Evolutionary conservation across 1,140 invertebrate species (phyloP).

Genomic region (Lithobius niger): DNA sequence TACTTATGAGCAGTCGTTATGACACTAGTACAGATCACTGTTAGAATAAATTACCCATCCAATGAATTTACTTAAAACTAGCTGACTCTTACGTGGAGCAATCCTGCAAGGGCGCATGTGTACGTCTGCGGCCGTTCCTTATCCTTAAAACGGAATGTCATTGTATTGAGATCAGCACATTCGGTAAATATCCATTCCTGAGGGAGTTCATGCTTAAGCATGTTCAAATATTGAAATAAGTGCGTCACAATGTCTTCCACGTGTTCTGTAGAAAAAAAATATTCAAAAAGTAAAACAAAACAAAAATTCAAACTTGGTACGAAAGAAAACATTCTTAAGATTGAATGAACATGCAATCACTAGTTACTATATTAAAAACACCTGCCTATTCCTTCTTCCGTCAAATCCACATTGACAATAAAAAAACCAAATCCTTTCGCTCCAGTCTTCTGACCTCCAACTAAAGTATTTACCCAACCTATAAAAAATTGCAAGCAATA

Average conservation of each 20-base stretch:
- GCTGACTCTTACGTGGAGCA: slow-evolving; percentile 35
- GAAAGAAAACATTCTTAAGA: not conserved
- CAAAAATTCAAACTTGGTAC: no score
- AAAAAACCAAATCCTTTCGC: slow-evolving; percentile 83
- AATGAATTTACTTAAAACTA: no score
- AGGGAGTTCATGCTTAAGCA: slow-evolving; percentile 59
- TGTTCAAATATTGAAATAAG: slow-evolving; percentile 65
- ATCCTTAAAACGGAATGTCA: slow-evolving; percentile 82
- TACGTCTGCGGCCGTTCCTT: slow-evolving; percentile 62
- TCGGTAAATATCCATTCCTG: slow-evolving; percentile 85
- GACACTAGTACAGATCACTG: no score
- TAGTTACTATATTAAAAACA: slow-evolving; percentile 3
- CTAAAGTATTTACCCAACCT: slow-evolving; percentile 81
- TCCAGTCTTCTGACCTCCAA: slow-evolving; percentile 55
- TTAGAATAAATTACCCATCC: no score
- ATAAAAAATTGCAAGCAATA: no score
- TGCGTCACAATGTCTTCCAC: slow-evolving; percentile 71
- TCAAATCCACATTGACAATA: slow-evolving; percentile 74
- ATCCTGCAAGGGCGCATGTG: slow-evolving; percentile 48
- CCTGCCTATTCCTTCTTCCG: slow-evolving; percentile 65
- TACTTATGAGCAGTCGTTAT: no score
- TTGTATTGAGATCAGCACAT: slow-evolving; percentile 56
- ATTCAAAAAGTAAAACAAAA: not conserved
- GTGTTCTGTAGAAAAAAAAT: slow-evolving; percentile 36
- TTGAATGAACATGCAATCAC: not conserved